Base-by-base conservation (phyloP, 2,113 vertebrate species). In the Esox niger region DNA sequence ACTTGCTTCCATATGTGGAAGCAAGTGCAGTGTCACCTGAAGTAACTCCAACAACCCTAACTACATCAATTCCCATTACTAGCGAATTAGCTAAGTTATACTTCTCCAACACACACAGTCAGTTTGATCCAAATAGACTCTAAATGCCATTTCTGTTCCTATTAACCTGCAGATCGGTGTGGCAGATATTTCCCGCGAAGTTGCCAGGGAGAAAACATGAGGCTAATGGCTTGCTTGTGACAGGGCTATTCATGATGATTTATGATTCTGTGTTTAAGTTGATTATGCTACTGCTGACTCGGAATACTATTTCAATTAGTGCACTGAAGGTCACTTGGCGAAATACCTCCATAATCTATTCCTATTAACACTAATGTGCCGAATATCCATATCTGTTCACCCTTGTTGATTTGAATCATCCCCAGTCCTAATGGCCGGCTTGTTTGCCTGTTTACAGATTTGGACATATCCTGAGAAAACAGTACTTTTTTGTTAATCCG, bases 121-220 rank as follows among this genome's bases (percentile, higher is more conserved):
- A 93, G 91, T 96, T 96, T 99, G 95, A 99, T 98, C 94, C 95
- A 99, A 99, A 99, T 97, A 98, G 96, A 96, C 92, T 98, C 96
- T 98, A 99, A 98, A 99, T 98, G 96, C 97, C 96, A 99, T 98
- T 98, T 99, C 96, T 98, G 96, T 99, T 98, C 96, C 95, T 98
- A 99, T 98, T 99, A 99, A 99, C 96, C 96, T 96, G 95, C 92
- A 93, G 96, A 96, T 97, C 94, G 92, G 93, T 92, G 91, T 92
- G 95, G 93, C 95, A 95, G 95, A 96, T 95, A 96, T 96, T 97
- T 98, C 95, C 91, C n/a, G 92, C 89, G 90, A 95, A 94, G 93
- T 95, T 96, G 92, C 93, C 91, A 92, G 91, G 94, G 93, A 93
- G 93, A 94, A 96, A 94, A 94, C 93, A 93, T 92, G 93, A 91